Conservation (phyloP, 2,113 vertebrate genomes). For the Chunga burmeisteri region DNA sequence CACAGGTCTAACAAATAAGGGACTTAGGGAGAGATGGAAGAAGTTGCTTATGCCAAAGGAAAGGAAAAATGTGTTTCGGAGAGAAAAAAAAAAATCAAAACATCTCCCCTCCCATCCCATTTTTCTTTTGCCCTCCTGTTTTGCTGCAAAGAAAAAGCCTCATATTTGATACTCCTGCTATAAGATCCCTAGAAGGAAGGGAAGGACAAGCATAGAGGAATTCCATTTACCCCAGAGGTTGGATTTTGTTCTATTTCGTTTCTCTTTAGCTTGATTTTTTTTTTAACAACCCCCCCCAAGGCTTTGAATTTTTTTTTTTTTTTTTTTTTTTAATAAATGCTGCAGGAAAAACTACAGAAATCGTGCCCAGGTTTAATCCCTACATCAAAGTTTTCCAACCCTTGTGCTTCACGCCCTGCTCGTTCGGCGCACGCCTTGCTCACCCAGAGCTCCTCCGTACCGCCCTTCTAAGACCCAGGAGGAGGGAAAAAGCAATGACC, state of each 20-base stretch:
- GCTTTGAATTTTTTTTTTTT: neutral
- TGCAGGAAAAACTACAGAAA: neutral
- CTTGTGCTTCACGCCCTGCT: neutral
- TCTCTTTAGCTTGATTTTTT: neutral
- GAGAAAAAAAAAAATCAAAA: neutral
- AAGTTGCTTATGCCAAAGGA: neutral
- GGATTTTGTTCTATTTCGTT: neutral
- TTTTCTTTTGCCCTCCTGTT: neutral
- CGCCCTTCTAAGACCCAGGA: neutral
- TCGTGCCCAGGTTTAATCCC: neutral
- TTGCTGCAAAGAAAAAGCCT: neutral
- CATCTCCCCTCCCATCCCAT: neutral
- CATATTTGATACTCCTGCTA: neutral
- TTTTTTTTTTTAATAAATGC: neutral
- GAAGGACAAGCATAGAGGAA: neutral
- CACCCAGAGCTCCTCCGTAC: neutral
- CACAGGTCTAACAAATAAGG: neutral
- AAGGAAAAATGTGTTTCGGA: neutral
- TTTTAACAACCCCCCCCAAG: neutral
- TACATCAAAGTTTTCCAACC: neutral
- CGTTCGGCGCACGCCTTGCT: accelerated
- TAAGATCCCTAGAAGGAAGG: neutral
- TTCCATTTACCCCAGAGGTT: neutral
- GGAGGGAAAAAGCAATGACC: neutral
- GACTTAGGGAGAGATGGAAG: neutral